phyloP scores from a whole-genome alignment of 2,113 vertebrate species.

The Corydoras sp. region DNA sequence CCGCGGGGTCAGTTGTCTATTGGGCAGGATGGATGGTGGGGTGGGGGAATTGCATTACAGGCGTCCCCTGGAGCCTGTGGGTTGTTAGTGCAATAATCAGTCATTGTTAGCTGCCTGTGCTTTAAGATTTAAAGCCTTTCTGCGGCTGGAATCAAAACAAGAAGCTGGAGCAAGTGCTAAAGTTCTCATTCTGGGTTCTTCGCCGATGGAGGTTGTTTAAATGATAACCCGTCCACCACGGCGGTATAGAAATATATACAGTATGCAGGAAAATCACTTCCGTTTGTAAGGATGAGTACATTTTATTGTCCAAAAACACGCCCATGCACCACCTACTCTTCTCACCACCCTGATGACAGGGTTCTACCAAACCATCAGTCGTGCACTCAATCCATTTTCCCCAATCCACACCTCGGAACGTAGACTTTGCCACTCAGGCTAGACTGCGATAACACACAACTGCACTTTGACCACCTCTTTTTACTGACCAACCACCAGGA shows the following conservation, averaged over 20 bases:
- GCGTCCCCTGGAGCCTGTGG: conserved; percentile 62
- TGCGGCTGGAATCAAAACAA: conserved; percentile 30
- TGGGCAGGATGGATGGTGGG: conserved; percentile 65
- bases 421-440: too few species aligned
- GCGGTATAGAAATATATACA: not conserved
- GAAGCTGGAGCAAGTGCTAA: conserved; percentile 14
- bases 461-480: too few species aligned
- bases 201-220: not conserved
- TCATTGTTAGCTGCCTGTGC: conserved; percentile 66
- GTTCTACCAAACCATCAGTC: too few species aligned
- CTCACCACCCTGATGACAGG: too few species aligned
- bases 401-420: too few species aligned
- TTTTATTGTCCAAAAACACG: too few species aligned
- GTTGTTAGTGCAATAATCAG: conserved; percentile 68
- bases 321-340: too few species aligned
- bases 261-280: too few species aligned
- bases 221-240: not conserved
- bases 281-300: too few species aligned
- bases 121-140: conserved; percentile 50
- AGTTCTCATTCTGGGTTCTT: not conserved
- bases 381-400: too few species aligned
- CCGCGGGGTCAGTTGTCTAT: conserved; percentile 65
- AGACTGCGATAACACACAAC: too few species aligned
- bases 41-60: conserved; percentile 67
- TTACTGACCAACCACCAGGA: too few species aligned